A percentile compares a stretch with the other conserved stretches of the same genome.
Conservation (phyloP, 1,140 invertebrate genomes). For the Drosophila teissieri region DNA sequence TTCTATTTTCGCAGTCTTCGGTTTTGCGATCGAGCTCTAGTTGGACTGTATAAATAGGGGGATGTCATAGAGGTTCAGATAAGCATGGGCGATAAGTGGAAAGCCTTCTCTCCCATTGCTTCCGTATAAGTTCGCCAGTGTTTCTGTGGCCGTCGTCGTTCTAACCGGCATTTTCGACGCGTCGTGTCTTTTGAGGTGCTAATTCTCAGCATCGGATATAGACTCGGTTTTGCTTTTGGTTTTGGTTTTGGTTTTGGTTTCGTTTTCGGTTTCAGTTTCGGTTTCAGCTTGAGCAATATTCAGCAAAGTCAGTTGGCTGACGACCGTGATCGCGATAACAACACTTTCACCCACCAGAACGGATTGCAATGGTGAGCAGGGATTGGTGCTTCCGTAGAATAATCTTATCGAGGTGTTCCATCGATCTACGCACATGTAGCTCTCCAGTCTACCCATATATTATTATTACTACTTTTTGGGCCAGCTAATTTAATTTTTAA, state of each 20-base stretch:
- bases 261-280: constrained; percentile 29
- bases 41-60: background rate
- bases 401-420: background rate
- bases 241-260: constrained; percentile 11
- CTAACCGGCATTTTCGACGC: background rate
- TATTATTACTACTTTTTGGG: background rate
- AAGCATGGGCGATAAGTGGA: background rate
- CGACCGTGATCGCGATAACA: constrained; percentile 3
- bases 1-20: too few relatives aligned
- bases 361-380: background rate
- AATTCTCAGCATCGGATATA: constrained; percentile 26
- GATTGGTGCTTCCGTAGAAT: background rate
- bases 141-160: background rate
- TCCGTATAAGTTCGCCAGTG: background rate
- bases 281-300: constrained; percentile 1
- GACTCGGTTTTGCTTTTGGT: background rate
- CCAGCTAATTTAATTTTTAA: background rate
- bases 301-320: background rate
- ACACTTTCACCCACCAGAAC: background rate
- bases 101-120: background rate
- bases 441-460: too few relatives aligned
- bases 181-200: constrained; percentile 24
- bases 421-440: background rate
- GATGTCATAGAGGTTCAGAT: background rate
- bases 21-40: background rate